Percentiles rank a stretch among this genome's conserved stretches.
phyloP scores from a whole-genome alignment of 2,888 invertebrate species.

The Cheilosia soror region DNA sequence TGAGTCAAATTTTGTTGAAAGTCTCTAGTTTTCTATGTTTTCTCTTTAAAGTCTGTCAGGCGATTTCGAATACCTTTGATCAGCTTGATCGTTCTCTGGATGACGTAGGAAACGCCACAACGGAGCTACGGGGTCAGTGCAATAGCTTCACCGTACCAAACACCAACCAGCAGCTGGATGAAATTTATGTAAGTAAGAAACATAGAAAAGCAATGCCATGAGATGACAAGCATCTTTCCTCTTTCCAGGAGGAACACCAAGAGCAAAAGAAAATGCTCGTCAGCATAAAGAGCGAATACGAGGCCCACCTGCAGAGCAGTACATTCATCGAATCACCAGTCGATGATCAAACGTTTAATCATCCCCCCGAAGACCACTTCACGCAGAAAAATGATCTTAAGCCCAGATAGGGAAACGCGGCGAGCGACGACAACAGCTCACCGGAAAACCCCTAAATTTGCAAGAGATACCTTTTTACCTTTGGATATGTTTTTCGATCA shows the following conservation, averaged over 20 bases:
- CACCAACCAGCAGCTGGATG: conserved; percentile 80
- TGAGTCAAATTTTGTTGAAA: background rate
- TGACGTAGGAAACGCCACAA: conserved; percentile 81
- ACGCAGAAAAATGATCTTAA: conserved; percentile 63
- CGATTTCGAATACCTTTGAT: conserved; percentile 80
- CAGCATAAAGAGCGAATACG: conserved; percentile 81
- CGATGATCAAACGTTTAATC: conserved; percentile 47
- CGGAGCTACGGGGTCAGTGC: conserved; percentile 80
- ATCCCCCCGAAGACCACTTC: conserved; percentile 55
- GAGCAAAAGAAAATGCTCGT: conserved; percentile 82
- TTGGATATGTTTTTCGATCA: conserved; percentile 32
- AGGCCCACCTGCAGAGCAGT: conserved; percentile 79
- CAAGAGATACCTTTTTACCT: conserved; percentile 54
- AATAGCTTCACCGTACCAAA: conserved; percentile 80
- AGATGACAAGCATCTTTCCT: background rate
- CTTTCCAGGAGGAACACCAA: conserved; percentile 81
- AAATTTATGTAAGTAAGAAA: conserved; percentile 80
- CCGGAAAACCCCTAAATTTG: conserved; percentile 33
- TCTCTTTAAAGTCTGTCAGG: conserved; percentile 79
- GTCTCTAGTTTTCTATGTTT: background rate
- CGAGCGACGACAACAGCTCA: conserved; percentile 40
- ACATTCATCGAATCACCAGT: conserved; percentile 54
- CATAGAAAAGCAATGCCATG: background rate
- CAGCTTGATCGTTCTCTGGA: conserved; percentile 80
- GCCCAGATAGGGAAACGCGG: conserved; percentile 61